Base-by-base conservation (phyloP, 2,888 invertebrate species). In the Halictus ligatus region DNA sequence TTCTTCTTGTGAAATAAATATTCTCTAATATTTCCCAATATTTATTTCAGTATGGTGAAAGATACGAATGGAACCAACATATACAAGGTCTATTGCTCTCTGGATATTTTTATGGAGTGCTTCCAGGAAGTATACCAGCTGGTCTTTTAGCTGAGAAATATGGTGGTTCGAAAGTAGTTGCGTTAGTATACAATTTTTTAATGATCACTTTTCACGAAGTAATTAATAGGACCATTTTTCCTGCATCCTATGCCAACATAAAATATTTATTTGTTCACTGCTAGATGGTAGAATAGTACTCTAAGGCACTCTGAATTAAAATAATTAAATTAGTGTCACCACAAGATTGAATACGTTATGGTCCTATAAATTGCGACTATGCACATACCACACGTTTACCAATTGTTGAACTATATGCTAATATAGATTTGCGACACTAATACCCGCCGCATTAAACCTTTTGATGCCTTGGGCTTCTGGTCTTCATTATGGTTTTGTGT, bases 121-220 rank as follows among this genome's bases (percentile, higher is more conserved):
- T 95, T 10, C 94, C 94, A 21, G 93, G 93, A 6, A 95, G 95
- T 81, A 84, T 95, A 64, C 95, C 95, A 4, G 92, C 93, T 12
- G 95, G 95, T 25, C 87, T 94, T 60, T 81, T 95, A 40, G 95
- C 95, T 21, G 95, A 95, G 75, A 94, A 93, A 89, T 95, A 94
- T 54, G 95, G 95, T 12, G 95, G 95, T 43, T 90, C 95, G 5
- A 93, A 89, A 92, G 94, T 95, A 29, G 95, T 95, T 13, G 94
- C 94, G 95, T 95, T 87, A 93, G 94, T 93, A 84, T 58, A 79
- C 60, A 46, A 35, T 64, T 25, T 10, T n/a, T 71, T 43, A 13
- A 80, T 43, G 67, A 15, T 60, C 29, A n/a, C 18, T 43, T 43
- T 71, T n/a, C n/a, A 43, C 18, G 15, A 35, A 29, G 29, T 35